Evolutionary conservation across 2,888 invertebrate genomes (phyloP), one percentile per base, ranked within the genome.

Genomic region (Drosophila pegasa): DNA sequence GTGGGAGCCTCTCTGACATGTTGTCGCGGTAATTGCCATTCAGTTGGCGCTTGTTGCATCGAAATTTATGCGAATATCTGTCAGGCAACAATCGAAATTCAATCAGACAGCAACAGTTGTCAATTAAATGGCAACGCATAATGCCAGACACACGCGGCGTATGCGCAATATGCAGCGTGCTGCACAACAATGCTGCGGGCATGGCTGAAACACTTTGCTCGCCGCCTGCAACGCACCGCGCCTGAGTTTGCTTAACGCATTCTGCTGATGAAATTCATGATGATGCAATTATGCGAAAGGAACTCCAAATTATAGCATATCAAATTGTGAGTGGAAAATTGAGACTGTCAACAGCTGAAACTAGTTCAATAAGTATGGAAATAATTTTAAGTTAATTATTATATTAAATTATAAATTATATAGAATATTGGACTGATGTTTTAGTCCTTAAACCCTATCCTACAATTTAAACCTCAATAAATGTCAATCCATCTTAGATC

Each of bases 61-160:
- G 55, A 58, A 63, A 73, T 60, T 76, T 77, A 79, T 83, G 75
- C 80, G 80, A 74, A 69, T 73, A 59, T 68, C 16, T 68, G 57
- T 50, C 64, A 67, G 41, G 58, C 75, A 78, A 68, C 84, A 76
- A 86, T 72, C 81, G 75, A 77, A 88, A 88, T 79, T 67, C 80
- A 83, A 84, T 86, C 88, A 83, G 83, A 70, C 83, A 80, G 86
- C 84, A 84, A 84, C 83, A 88, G 87, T 84, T 88, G 88, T 86
- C 83, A 86, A 65, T 86, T 72, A 35, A 59, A 66, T 62, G 63
- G 31, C 35, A 47, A 37, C 37, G 43, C 63, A 63, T 25, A 43
- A 47, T 48, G 59, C 71, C 3, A 56, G 41, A 35, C 22, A 59
- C 45, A 71, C 51, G 48, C 12, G 50, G 67, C 87, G 76, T 86